phyloP scores from a whole-genome alignment of 2,113 vertebrate genomes.

The mouse (Mus musculus) region DNA sequence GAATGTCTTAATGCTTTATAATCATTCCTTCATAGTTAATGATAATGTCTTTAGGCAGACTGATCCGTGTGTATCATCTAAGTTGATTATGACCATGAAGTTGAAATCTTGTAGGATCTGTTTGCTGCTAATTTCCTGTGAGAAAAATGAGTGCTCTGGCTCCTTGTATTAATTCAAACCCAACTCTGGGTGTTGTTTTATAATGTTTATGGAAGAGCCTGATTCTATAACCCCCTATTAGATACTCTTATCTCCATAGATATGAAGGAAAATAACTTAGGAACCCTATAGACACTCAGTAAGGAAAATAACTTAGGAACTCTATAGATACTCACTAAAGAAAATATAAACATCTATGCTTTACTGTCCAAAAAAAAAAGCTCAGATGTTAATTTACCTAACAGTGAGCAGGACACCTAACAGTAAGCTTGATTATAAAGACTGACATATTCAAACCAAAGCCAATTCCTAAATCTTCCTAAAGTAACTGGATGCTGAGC shows the following conservation, averaged over 20 bases:
- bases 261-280: not conserved
- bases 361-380: conserved; percentile 39
- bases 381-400: not conserved
- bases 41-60: not conserved
- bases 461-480: not conserved
- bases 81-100: not conserved
- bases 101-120: conserved; percentile 33
- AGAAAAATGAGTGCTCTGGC: not conserved
- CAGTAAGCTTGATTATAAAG: not conserved
- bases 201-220: conserved; percentile 12
- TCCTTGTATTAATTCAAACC: not conserved
- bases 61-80: not conserved
- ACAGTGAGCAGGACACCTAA: not conserved
- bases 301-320: not conserved
- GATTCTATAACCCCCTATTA: not conserved
- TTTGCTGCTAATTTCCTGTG: conserved; percentile 53
- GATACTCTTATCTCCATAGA: not conserved
- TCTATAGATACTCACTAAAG: not conserved
- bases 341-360: conserved; percentile 21
- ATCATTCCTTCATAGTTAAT: conserved; percentile 10
- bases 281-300: not conserved
- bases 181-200: conserved; percentile 29
- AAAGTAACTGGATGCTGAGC: not conserved
- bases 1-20: not conserved
- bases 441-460: not conserved